Base-by-base conservation (phyloP, 2,113 vertebrate genomes). In the Silurus meridionalis region DNA sequence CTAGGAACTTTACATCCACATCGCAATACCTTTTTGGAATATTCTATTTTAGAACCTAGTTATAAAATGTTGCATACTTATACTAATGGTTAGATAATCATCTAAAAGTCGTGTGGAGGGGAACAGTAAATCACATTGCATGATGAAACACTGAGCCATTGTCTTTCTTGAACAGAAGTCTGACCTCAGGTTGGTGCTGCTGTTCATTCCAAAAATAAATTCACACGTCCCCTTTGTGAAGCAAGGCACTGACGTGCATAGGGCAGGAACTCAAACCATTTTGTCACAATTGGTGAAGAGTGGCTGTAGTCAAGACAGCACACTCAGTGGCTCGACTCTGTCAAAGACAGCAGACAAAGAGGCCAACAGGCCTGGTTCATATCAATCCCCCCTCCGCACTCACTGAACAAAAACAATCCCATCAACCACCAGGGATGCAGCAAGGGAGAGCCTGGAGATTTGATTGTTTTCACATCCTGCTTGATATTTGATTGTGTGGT, bases 271-370 rank as follows among this genome's bases (percentile, higher is more conserved):
- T 50, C 23, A 82, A 66, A 85, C 90, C 87, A 86, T 88, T 89
- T 89, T 84, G 86, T 66, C 50, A 53, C n/a, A 93, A 90, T 85
- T 90, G 78, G 83, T 87, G 80, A 91, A 87, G 91, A 81, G 91
- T 88, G 85, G 86, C 89, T 91, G 90, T 89, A 87, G 92, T 85
- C 81, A 90, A 85, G 91, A 88, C 87, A 89, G 92, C 87, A 91
- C 90, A 58, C 80, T 72, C 77, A 84, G 91, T 89, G 89, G 90
- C 90, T 89, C 87, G 89, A 90, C 90, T 88, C 80, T 75, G 92
- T 91, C 87, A 92, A 88, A 91, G 90, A 92, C 87, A 86, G 89
- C 90, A 94, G 89, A 95, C 95, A 95, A 95, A 95, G 93, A 93
- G 91, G 89, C 93, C 91, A 92, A 60, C 91, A 92, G 92, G 93